Base-by-base conservation (phyloP, 2,888 invertebrate genomes). In the Calameuta pallipes region DNA sequence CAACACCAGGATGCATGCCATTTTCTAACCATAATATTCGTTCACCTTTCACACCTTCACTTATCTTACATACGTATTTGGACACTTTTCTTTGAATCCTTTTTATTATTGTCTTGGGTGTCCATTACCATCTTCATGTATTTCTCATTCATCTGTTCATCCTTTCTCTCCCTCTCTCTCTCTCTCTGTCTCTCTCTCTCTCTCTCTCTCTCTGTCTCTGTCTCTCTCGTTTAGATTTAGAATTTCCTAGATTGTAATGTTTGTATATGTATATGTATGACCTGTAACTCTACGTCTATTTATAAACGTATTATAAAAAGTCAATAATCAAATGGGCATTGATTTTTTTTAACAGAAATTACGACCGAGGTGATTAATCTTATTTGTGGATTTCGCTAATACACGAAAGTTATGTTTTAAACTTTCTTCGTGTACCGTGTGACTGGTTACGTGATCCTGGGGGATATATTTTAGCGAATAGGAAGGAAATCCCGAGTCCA, bases 241-340 rank as follows among this genome's bases (percentile, higher is more conserved):
- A 87, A 86, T 85, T 84, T 80, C 84, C 84, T 90, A 89, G 88
- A 82, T 88, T 84, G 84, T 90, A 90, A 89, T 88, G 88, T 89
- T 87, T 88, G 79, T 79, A 90, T 90, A 89, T 89, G 87, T 90
- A 89, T 89, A 89, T 88, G 88, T 89, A 87, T 87, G 85, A 84
- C 83, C 88, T 91, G 89, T 30, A 91, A 90, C 86, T 89, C 87
- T 88, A 89, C 87, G 88, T 90, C 89, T 90, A 91, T 91, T 91
- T 91, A 91, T 90, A 90, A 89, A 88, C 89, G 90, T 89, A 89
- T 87, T 87, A 88, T 89, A 86, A 88, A 87, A 86, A 89, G 80
- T 41, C 23, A 41, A 41, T 23, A 41, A 41, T 41, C 41, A 41
- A 41, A 41, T 41, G 41, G 41, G 41, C 41, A 41, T 23, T 41